Evolutionary conservation across 1,140 invertebrate species (phyloP), one percentile per base, ranked within the genome.

Genomic region (Drosophila simulans): DNA sequence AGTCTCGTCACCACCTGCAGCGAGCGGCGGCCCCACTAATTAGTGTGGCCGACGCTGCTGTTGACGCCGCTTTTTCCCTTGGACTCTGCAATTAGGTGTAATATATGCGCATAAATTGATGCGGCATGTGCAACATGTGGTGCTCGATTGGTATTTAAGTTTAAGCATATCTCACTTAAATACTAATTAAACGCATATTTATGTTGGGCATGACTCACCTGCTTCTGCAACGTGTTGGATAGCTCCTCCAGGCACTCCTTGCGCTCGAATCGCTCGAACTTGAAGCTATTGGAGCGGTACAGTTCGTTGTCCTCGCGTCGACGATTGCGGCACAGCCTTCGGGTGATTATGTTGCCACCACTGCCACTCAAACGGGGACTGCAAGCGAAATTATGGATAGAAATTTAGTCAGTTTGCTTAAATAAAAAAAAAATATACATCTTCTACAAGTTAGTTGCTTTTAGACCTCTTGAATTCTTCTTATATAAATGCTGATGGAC

Each of bases 241-340:
- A 85, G 60, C 65, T 92, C 93, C 57, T 92, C 90, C 73, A 95
- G 95, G 56, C 95, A 95, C 68, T 94, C 95, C 77, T 86, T 86
- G 53, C 96, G 93, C 69, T 96, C 95, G 88, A 96, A 97, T 46
- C 95, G 93, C 92, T 97, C 96, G 85, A 97, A 97, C 92, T 96
- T 96, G 93, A 97, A 97, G 92, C 96, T 96, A 88, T 97, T 96
- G 69, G 95, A 96, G 58, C 96, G 94, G 90, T 97, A 96, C 27
- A 97, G 93, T 93, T 96, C 95, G 93, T 97, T 97, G 93, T 96
- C 96, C 75, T 95, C 95, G n/a, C 94, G 93, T 43, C 94, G 93
- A 31, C 94, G 92, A 13, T 94, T 94, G 63, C 94, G 94, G 90
- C 95, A 96, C 64, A 96, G 94, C 31, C 95, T 93, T 39, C 95